Base-by-base conservation (phyloP, 2,888 invertebrate species). In the Steinernema scapterisci region DNA sequence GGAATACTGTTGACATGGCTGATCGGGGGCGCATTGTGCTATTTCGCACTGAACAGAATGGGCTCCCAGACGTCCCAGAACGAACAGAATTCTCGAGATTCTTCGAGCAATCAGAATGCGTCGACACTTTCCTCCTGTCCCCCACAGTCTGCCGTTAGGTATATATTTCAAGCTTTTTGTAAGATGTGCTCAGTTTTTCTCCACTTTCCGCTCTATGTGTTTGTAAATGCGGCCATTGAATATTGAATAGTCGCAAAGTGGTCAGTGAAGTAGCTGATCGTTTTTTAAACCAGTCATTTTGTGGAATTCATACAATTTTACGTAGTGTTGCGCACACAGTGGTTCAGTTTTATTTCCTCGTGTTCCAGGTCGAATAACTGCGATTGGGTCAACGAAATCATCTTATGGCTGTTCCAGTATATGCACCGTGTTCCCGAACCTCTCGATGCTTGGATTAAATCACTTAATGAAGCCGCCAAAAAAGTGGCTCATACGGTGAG, bases 401-500 rank as follows among this genome's bases (percentile, higher is more conserved):
- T 84, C 31, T 73, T 75, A 25, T 84, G 84, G 84, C 77, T 84
- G 70, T 83, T 81, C 73, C 79, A 79, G 25, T 83, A 83, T 71
- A 78, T 81, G 52, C 81, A 80, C 43, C 81, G 79, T 78, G 81
- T 82, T 16, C 83, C 84, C 16, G 81, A 78, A 45, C 81, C 83
- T 23, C 82, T 89, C 38, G 87, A 89, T 71, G 85, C 88, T 46
- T 89, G 89, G 89, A 84, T 89, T 27, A 83, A 85, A 75, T 84
- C 88, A 16, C 82, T 89, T 43, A 89, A 89, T 80, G 88, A 89
- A 19, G 88, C 89, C 48, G 88, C 88, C 21, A 85, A 84, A 72
- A 89, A 88, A 81, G 82, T 84, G 23, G 82, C 84, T 11, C 76
- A 80, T 23, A 86, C 88, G 86, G 88, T 89, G 75, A 51, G 43